These are phyloP conservation scores for Oscheius sp. DNA, from an alignment of 2,888 invertebrate genomes.

Conservation along the genomic window DNA sequence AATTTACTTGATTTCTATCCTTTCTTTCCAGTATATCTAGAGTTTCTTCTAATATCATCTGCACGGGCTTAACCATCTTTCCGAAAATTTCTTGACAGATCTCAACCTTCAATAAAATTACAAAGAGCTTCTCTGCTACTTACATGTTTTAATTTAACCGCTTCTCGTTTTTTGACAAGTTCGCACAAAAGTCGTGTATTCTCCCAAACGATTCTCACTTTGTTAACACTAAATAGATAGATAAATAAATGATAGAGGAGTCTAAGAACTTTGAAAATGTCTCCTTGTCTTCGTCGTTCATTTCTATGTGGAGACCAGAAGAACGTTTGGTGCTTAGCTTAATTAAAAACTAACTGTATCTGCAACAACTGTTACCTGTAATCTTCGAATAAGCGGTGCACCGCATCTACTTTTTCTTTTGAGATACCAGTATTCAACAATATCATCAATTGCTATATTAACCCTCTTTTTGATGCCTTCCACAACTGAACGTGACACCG, in stretches of 20 bases:
- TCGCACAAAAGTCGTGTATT: conserved; percentile 91
- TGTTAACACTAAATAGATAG: conserved; percentile 76
- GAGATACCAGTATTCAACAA: conserved; percentile 96
- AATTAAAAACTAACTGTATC: background rate
- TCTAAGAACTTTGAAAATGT: background rate
- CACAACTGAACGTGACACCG: conserved; percentile 45
- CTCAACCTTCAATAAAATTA: background rate
- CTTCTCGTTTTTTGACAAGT: conserved; percentile 86
- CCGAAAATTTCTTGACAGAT: background rate
- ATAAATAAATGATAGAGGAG: conserved; percentile 75
- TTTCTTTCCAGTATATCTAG: background rate
- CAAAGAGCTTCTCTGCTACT: background rate
- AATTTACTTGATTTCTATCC: conserved; percentile 4
- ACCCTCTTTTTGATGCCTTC: conserved; percentile 42
- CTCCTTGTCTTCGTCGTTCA: conserved; percentile 29
- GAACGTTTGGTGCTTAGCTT: background rate
- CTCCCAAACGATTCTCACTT: conserved; percentile 91
- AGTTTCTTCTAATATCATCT: background rate
- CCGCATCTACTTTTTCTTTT: conserved; percentile 94
- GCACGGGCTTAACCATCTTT: background rate
- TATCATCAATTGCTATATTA: conserved; percentile 80
- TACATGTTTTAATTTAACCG: conserved; percentile 51
- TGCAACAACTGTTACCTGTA: conserved; percentile 78
- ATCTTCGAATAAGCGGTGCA: conserved; percentile 88
- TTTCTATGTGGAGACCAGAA: background rate